These are phyloP conservation scores for Pardosa pseudoannulata DNA, from an alignment of 2,888 invertebrate species.

Conservation along the genomic window DNA sequence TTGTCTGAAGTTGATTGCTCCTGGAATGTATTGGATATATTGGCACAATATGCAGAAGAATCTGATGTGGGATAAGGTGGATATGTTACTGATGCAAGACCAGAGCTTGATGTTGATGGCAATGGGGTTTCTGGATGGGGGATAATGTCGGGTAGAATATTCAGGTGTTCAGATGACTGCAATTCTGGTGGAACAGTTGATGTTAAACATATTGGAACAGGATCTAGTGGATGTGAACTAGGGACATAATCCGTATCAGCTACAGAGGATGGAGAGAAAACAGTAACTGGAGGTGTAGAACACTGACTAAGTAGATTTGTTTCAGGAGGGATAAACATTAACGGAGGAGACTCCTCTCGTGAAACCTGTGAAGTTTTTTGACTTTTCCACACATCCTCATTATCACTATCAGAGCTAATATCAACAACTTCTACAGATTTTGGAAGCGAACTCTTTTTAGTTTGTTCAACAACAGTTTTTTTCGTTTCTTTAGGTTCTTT, in stretches of 20 bases:
- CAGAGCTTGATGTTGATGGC: slow-evolving; percentile 47
- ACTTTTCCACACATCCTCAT: slow-evolving; percentile 8
- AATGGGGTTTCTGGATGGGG: slow-evolving; percentile 28
- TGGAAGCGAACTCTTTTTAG: slow-evolving; percentile 9
- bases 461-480: not conserved
- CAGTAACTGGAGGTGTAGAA: not conserved
- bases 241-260: not conserved
- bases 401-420: slow-evolving; percentile 47
- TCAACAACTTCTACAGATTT: slow-evolving; percentile 50
- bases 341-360: not conserved
- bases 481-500: slow-evolving; percentile 72
- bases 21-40: not conserved
- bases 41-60: not conserved
- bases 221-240: not conserved
- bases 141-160: slow-evolving; percentile 32
- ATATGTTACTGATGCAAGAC: slow-evolving; percentile 22
- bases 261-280: not conserved
- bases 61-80: slow-evolving; percentile 19
- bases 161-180: slow-evolving; percentile 14
- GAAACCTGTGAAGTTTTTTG: not conserved
- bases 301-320: not conserved
- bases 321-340: not conserved
- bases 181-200: slow-evolving; percentile 8
- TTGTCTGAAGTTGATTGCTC: not conserved
- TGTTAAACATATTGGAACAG: slow-evolving; percentile 14